Evolutionary conservation across 2,797 vertebrate species (phyloP).

Genomic region (Myripristis jacobus): DNA sequence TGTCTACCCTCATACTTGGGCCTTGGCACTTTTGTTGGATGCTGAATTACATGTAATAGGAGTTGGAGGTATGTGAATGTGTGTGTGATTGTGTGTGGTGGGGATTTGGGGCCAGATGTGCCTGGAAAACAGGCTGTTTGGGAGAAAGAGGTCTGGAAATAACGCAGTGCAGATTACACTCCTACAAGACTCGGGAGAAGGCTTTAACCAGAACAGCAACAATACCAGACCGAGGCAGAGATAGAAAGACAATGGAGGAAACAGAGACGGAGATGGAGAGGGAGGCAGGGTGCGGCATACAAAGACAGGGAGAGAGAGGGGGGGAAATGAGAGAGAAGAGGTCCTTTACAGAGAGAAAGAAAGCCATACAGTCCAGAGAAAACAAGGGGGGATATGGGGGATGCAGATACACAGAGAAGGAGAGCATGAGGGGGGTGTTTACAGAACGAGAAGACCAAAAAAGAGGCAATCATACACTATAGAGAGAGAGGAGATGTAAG

Average conservation of each 20-base stretch:
- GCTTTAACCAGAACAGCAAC: constrained; percentile 24
- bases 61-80: constrained; percentile 9
- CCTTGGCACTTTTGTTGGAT: constrained; percentile 1
- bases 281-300: constrained; percentile 15
- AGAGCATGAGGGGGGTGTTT: not conserved
- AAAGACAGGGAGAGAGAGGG: constrained; percentile 10
- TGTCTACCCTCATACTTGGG: constrained; percentile 2
- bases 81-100: constrained; percentile 9
- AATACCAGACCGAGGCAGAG: constrained; percentile 15
- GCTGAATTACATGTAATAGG: constrained; percentile 12
- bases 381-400: not conserved
- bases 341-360: not conserved
- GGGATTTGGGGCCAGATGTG: not conserved
- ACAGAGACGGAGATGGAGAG: constrained; percentile 25
- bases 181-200: not conserved
- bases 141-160: constrained; percentile 1
- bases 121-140: constrained; percentile 14
- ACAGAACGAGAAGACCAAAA: not conserved
- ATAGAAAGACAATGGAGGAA: constrained; percentile 30
- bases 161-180: constrained; percentile 19
- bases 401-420: not conserved
- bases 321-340: not conserved
- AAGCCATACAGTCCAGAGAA: constrained; percentile 13
- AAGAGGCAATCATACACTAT: not conserved
- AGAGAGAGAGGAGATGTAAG: not conserved